These are phyloP conservation scores for Numenius phaeopus DNA, from an alignment of 2,797 vertebrate species.

Conservation along the genomic window DNA sequence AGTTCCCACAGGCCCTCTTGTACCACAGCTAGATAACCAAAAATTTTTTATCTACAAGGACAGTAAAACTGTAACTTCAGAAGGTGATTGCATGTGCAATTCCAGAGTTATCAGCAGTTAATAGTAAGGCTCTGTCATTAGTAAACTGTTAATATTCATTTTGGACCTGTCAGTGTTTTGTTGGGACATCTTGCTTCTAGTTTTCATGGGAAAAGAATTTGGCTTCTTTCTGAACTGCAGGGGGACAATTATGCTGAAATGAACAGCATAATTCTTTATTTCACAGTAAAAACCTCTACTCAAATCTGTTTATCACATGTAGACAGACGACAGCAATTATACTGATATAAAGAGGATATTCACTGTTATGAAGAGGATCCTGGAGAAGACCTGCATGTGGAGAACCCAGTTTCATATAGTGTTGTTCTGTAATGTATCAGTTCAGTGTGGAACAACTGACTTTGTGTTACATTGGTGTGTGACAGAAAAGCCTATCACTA, in stretches of 20 bases:
- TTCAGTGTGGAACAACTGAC: neutral
- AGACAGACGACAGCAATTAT: neutral
- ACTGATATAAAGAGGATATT: neutral
- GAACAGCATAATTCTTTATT: neutral
- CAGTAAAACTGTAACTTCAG: slow-evolving; percentile 1
- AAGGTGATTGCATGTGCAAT: neutral
- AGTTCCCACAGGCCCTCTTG: neutral
- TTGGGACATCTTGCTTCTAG: neutral
- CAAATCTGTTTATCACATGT: neutral
- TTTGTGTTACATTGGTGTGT: neutral
- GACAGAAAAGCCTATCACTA: neutral
- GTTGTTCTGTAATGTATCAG: neutral
- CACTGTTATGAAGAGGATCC: neutral
- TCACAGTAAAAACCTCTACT: neutral
- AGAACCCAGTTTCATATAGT: neutral
- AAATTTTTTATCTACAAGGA: neutral
- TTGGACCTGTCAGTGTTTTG: neutral
- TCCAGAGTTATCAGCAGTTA: neutral
- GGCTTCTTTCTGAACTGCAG: neutral
- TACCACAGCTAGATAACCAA: neutral
- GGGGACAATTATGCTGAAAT: neutral
- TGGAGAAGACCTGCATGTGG: neutral
- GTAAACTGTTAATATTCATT: neutral
- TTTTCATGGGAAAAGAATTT: neutral
- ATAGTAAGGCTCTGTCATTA: neutral